Conservation (phyloP, 2,888 invertebrate species). For the Poecilobothrus nobilitatus region DNA sequence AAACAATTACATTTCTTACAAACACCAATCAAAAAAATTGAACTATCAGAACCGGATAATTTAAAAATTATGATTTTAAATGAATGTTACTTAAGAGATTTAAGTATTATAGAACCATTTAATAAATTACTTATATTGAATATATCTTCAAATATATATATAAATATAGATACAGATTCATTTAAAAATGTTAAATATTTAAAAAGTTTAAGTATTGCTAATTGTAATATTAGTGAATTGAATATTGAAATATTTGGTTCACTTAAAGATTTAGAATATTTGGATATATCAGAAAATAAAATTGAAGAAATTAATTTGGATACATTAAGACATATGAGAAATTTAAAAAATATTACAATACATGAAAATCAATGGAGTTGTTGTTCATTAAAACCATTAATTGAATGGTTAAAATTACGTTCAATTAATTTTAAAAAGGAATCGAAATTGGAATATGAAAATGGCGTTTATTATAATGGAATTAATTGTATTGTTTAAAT, state of each 20-base stretch:
- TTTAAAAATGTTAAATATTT: background rate
- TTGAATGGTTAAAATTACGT: background rate
- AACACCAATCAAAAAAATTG: background rate
- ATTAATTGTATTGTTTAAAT: constrained; percentile 1
- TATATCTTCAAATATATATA: background rate
- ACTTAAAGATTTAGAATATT: background rate
- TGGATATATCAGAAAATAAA: background rate
- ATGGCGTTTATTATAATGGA: background rate
- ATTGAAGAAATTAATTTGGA: background rate
- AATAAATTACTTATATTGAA: background rate
- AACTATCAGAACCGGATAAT: background rate
- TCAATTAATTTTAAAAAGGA: background rate
- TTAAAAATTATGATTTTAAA: background rate
- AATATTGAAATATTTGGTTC: background rate
- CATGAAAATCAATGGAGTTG: background rate
- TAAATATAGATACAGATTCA: background rate
- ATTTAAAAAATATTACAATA: background rate
- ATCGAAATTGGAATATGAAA: background rate
- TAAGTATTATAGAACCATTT: background rate
- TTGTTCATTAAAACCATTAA: background rate
- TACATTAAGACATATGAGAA: background rate
- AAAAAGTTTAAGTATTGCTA: background rate
- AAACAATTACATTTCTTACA: background rate
- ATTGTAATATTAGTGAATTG: background rate
- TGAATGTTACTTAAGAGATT: background rate